phyloP scores from a whole-genome alignment of 2,797 vertebrate species.

The Centroberyx gerrardi region DNA sequence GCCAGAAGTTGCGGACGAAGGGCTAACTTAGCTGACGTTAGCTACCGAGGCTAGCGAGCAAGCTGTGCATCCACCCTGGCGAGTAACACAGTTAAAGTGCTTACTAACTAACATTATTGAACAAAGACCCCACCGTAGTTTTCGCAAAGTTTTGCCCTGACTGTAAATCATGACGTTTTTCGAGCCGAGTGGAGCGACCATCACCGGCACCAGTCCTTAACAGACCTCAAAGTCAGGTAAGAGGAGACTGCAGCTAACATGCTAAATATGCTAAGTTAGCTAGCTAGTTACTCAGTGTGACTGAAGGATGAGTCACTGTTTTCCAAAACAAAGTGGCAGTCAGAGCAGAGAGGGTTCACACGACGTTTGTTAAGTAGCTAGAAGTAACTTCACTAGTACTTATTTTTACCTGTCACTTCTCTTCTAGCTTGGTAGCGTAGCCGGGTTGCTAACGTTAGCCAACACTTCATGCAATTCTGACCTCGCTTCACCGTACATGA shows the following conservation, averaged over 20 bases:
- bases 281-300: not conserved
- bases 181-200: not conserved
- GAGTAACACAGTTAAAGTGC: not conserved
- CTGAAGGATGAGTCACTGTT: not conserved
- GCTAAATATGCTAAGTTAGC: constrained; percentile 22
- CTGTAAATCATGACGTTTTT: constrained; percentile 31
- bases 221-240: constrained; percentile 55
- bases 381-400: too few relatives aligned
- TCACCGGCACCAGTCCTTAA: constrained; percentile 21
- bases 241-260: constrained; percentile 20
- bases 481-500: too few relatives aligned
- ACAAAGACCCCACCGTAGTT: not conserved
- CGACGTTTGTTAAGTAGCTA: too few relatives aligned
- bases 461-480: too few relatives aligned
- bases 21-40: not conserved
- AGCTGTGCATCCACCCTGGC: not conserved
- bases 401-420: too few relatives aligned
- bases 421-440: not conserved
- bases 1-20: not conserved
- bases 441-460: not conserved
- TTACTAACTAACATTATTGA: not conserved
- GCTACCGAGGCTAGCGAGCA: not conserved
- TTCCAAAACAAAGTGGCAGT: not conserved
- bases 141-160: not conserved
- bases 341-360: too few relatives aligned